Base-by-base conservation (phyloP, 2,888 invertebrate species). In the Halictus ligatus region DNA sequence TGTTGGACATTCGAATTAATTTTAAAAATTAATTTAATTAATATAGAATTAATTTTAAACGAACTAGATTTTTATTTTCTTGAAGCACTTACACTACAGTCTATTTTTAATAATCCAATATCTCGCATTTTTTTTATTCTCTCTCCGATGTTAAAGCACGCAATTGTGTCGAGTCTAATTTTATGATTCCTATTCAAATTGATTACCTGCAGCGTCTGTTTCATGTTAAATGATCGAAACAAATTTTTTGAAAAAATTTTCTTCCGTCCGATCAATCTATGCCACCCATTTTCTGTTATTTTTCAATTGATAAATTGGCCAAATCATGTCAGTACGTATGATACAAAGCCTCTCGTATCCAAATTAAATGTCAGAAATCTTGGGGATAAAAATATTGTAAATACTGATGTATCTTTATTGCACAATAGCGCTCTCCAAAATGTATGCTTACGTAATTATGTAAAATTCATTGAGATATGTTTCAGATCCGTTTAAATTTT, bases 151-250 rank as follows among this genome's bases (percentile, higher is more conserved):
- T 29, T 67, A 35, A 67, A 67, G 29, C 35, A 18, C 8, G 29
- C 10, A 35, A 10, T 67, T 67, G 35, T 21, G 18, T 35, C 67
- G 18, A 18, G 3, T 67, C 21, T 67, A 67, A 67, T 35, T 35
- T 67, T 35, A 35, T 35, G 10, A 35, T 43, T 40, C 40, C 40
- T 21, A 69, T 43, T 46, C 46, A 64, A 76, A 58, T 76, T 76
- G 58, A 76, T 76, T 64, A 60, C 75, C 8, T 29, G 46, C 29
- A 21, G 6, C 75, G n/a, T 76, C 64, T 46, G 64, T 76, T 60
- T 46, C 75, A 21, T 12, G 46, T 60, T 29, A 64, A 58, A 58
- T 25, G 21, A 43, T 25, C 46, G 75, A 64, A 46, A 21, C 46
- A 46, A 40, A 54, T 46, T 64, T 64, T 60, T 25, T 8, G 29